These are phyloP conservation scores for Gastrophysa polygoni DNA, from an alignment of 2,888 invertebrate species.

Conservation along the genomic window DNA sequence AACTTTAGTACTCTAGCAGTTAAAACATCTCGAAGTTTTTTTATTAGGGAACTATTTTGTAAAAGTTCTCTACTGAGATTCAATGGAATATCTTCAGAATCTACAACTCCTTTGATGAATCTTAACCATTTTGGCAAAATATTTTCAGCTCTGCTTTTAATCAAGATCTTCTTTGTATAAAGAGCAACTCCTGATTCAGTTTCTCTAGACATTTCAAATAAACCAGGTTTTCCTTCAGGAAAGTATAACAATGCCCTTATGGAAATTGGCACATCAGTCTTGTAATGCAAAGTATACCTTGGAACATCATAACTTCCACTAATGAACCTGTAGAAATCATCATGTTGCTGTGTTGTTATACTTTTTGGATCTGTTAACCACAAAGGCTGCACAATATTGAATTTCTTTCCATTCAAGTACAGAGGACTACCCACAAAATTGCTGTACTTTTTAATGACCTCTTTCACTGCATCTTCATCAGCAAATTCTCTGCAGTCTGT, in stretches of 20 bases:
- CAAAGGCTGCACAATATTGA: conserved; percentile 88
- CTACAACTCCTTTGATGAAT: conserved; percentile 96
- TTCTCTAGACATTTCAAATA: conserved; percentile 87
- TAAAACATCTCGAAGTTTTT: conserved; percentile 82
- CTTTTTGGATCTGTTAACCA: conserved; percentile 94
- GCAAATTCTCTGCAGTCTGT: conserved; percentile 87
- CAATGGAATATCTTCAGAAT: conserved; percentile 97
- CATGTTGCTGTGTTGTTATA: conserved; percentile 84
- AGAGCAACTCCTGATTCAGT: conserved; percentile 84
- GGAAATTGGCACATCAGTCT: conserved; percentile 89
- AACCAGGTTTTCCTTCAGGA: conserved; percentile 77
- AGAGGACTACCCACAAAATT: conserved; percentile 97
- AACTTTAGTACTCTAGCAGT: conserved; percentile 85
- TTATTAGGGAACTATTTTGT: conserved; percentile 91
- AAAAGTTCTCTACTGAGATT: conserved; percentile 95
- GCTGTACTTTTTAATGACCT: conserved; percentile 93
- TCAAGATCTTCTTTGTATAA: conserved; percentile 91
- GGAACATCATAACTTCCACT: conserved; percentile 87
- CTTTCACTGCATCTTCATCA: conserved; percentile 83
- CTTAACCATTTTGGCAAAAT: conserved; percentile 94
- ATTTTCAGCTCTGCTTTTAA: conserved; percentile 89
- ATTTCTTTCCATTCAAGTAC: conserved; percentile 84
- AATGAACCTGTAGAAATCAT: conserved; percentile 90
- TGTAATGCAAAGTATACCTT: conserved; percentile 89
- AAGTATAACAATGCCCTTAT: conserved; percentile 91